Conservation (phyloP, 35 echinoderm and acorn worm genomes). For the Ophiothrix spiculata region DNA sequence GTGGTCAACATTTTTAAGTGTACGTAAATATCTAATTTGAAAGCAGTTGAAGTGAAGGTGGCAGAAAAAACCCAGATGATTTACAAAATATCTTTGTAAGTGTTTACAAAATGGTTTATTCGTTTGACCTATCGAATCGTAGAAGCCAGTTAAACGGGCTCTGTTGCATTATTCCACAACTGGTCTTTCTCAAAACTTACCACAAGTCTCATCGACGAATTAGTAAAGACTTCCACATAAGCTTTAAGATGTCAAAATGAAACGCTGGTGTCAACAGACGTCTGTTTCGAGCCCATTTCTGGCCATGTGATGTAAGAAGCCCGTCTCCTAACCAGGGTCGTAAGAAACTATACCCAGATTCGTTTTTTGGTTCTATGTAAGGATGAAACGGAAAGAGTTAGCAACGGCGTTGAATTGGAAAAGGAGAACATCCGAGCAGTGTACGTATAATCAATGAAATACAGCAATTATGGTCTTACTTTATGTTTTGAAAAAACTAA, state of each 20-base stretch:
- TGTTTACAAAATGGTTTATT: too few species aligned
- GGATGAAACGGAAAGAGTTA: background rate
- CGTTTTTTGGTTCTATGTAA: conserved; percentile 7
- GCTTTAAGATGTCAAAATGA: conserved; percentile 30
- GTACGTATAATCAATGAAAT: background rate
- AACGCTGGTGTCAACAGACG: conserved; percentile 17
- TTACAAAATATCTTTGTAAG: too few species aligned
- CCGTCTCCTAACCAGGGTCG: conserved; percentile 25
- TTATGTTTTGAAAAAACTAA: background rate
- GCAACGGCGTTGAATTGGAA: background rate
- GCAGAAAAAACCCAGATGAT: too few species aligned
- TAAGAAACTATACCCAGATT: background rate
- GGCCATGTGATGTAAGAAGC: background rate
- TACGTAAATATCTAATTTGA: too few species aligned
- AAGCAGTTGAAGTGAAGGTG: too few species aligned
- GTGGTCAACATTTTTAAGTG: too few species aligned
- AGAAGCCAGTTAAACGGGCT: too few species aligned
- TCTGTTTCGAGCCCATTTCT: conserved; percentile 34
- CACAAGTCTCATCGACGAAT: background rate
- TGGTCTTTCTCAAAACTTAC: conserved; percentile 10
- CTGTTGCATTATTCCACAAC: too few species aligned
- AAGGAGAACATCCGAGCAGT: background rate
- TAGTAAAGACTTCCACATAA: background rate
- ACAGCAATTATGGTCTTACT: background rate
- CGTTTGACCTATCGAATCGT: too few species aligned